Conservation (phyloP, 2,113 vertebrate genomes). For the Montifringilla adamsi region DNA sequence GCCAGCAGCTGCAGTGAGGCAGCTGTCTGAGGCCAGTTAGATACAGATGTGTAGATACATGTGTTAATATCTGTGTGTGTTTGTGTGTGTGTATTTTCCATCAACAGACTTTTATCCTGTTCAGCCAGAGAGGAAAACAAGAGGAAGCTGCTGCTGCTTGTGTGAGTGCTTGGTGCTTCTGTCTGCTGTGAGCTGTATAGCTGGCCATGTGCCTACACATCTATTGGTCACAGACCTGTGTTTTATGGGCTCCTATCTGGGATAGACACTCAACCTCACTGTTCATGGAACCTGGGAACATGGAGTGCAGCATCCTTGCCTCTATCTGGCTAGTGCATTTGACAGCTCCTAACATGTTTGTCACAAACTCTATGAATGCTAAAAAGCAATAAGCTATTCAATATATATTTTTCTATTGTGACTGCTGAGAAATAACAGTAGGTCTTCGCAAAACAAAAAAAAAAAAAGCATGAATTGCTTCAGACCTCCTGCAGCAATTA, state of each 20-base stretch:
- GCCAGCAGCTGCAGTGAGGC: neutral
- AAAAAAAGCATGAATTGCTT: neutral
- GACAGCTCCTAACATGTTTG: neutral
- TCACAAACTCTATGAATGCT: neutral
- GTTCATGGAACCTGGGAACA: neutral
- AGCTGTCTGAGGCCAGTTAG: neutral
- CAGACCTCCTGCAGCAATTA: conserved; percentile 18
- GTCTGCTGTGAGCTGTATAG: neutral
- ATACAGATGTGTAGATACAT: neutral
- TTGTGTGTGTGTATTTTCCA: neutral
- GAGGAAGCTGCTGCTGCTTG: neutral
- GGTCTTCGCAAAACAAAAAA: neutral
- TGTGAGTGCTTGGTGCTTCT: neutral
- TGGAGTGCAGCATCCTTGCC: neutral
- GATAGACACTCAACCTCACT: neutral
- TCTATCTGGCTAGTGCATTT: neutral
- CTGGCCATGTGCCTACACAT: neutral
- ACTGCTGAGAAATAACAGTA: conserved; percentile 14
- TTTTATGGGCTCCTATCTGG: neutral
- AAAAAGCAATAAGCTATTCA: neutral
- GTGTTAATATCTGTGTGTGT: neutral
- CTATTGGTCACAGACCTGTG: neutral
- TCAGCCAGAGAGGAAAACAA: neutral
- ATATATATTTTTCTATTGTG: neutral
- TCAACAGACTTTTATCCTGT: neutral